Percentiles rank a stretch among this genome's conserved stretches.
phyloP scores from a whole-genome alignment of 1,140 invertebrate genomes.

The Drosophila sp. region DNA sequence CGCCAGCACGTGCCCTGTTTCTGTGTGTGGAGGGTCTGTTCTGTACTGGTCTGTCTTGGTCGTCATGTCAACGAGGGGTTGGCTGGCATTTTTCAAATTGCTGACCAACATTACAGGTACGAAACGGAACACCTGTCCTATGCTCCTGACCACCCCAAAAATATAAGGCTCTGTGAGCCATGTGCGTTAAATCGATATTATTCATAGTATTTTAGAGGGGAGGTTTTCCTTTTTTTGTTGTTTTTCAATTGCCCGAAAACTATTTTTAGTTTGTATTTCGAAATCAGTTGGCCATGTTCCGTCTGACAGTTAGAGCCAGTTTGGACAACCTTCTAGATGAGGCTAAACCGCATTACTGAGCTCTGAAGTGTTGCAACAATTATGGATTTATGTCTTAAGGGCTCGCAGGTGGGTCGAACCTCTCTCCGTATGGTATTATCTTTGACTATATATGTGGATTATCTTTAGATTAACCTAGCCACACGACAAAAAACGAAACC shows the following conservation, averaged over 20 bases:
- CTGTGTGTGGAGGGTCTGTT: slow-evolving; percentile 19
- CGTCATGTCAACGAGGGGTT: slow-evolving; percentile 55
- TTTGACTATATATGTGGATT: not conserved
- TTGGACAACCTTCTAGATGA: slow-evolving; percentile 42
- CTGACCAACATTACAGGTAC: slow-evolving; percentile 58
- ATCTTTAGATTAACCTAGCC: slow-evolving; percentile 73
- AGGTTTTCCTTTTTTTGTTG: slow-evolving; percentile 10
- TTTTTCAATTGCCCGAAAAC: not conserved
- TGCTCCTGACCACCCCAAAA: slow-evolving; percentile 36
- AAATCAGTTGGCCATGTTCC: slow-evolving; percentile 64
- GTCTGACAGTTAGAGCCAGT: slow-evolving; percentile 32
- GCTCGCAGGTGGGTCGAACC: slow-evolving; percentile 62
- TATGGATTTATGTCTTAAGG: slow-evolving; percentile 81
- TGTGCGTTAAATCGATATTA: slow-evolving; percentile 57
- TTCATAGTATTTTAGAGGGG: slow-evolving; percentile 14
- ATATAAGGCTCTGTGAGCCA: not conserved
- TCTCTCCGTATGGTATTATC: not conserved
- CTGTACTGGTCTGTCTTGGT: slow-evolving; percentile 18
- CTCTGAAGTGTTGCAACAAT: slow-evolving; percentile 41
- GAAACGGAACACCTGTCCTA: slow-evolving; percentile 46
- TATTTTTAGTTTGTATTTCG: slow-evolving; percentile 11
- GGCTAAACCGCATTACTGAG: slow-evolving; percentile 21
- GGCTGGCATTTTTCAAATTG: slow-evolving; percentile 39
- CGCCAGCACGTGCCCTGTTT: slow-evolving; percentile 12
- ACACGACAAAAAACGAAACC: slow-evolving; percentile 76